Evolutionary conservation across 2,888 invertebrate species (phyloP).

Genomic region (Cosmia trapezina): DNA sequence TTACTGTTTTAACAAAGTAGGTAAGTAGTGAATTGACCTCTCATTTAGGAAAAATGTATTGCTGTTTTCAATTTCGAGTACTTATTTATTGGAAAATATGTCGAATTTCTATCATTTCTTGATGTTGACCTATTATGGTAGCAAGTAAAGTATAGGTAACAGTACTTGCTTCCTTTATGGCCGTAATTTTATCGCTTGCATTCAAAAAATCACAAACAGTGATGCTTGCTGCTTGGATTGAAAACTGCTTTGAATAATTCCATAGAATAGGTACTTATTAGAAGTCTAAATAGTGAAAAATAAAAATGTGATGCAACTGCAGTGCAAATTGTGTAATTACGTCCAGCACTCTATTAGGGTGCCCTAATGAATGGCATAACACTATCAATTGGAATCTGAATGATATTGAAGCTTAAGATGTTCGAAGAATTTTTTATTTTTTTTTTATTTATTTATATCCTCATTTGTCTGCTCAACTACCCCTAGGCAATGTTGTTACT

Average conservation of each 20-base stretch:
- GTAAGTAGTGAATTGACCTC: background rate
- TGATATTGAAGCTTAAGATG: no score
- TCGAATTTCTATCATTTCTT: background rate
- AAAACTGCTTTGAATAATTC: background rate
- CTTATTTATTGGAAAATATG: background rate
- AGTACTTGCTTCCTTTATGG: background rate
- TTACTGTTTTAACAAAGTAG: background rate
- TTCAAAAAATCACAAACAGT: background rate
- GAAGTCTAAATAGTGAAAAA: background rate
- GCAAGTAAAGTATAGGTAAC: no score
- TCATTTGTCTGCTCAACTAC: no score
- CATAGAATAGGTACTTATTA: no score
- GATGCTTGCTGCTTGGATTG: background rate
- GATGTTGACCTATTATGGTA: background rate
- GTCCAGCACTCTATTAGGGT: background rate
- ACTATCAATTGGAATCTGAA: no score
- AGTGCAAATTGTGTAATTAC: constrained; percentile 9
- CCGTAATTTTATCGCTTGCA: constrained; percentile 9
- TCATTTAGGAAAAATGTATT: background rate
- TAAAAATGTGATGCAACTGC: constrained; percentile 23
- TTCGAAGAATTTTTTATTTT: no score
- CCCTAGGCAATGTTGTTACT: no score
- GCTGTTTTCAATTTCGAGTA: background rate
- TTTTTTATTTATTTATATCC: no score
- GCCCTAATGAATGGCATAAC: no score